Evolutionary conservation across 2,888 invertebrate genomes (phyloP).

Genomic region (Ligdia adustata): DNA sequence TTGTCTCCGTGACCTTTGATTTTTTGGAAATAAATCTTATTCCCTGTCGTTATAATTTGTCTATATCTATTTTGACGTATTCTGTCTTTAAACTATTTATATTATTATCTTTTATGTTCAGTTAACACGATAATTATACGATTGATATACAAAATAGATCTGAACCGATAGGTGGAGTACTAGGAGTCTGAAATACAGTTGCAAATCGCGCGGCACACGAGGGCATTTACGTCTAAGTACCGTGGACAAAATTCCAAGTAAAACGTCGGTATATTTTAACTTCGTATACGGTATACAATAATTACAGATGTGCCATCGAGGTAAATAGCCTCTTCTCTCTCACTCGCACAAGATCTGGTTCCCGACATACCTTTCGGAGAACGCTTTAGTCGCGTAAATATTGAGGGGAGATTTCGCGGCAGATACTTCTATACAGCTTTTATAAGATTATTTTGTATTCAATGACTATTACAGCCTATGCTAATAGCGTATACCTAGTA

Average conservation of each 20-base stretch:
- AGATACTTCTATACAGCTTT: constrained; percentile 59
- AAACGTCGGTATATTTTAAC: constrained; percentile 71
- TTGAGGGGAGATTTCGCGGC: constrained; percentile 49
- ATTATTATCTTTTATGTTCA: constrained; percentile 4
- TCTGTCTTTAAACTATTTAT: constrained; percentile 1
- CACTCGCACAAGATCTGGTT: constrained; percentile 55
- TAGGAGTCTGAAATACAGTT: constrained; percentile 44
- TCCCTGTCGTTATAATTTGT: constrained; percentile 17
- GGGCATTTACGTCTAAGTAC: constrained; percentile 52
- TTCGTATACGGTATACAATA: constrained; percentile 68
- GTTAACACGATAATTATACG: neutral
- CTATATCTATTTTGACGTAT: constrained; percentile 13
- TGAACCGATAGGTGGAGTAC: neutral
- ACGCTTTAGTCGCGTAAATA: constrained; percentile 66
- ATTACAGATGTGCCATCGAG: constrained; percentile 76
- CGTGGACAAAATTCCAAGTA: constrained; percentile 58
- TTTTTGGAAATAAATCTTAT: constrained; percentile 28
- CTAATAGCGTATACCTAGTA: constrained; percentile 59
- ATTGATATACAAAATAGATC: neutral
- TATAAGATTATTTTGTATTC: constrained; percentile 54
- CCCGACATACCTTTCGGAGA: constrained; percentile 70
- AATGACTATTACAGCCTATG: constrained; percentile 57
- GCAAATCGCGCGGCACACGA: constrained; percentile 50
- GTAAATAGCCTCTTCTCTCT: constrained; percentile 67
- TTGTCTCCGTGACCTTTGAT: constrained; percentile 36